Conservation (phyloP, 2,888 invertebrate species). For the Chrysina gloriosa region DNA sequence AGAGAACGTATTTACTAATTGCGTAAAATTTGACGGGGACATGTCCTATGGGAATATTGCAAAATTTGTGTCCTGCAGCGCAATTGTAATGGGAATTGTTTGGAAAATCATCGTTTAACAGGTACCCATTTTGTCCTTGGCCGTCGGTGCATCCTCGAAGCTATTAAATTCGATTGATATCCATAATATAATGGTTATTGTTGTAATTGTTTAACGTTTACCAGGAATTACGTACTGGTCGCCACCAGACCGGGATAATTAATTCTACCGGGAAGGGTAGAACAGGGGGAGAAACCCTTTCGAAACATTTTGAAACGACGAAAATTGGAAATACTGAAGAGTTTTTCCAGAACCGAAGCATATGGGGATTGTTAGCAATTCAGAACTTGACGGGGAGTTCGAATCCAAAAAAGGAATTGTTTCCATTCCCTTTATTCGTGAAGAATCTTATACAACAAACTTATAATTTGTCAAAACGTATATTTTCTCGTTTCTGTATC, state of each 20-base stretch:
- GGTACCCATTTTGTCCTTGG: neutral
- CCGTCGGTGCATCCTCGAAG: neutral
- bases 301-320: neutral
- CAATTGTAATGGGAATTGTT: neutral
- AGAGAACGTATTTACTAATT: too few species aligned
- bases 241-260: neutral
- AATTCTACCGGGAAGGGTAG: neutral
- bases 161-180: slow-evolving; percentile 24
- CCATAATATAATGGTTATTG: neutral
- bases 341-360: too few species aligned
- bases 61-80: too few species aligned
- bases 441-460: too few species aligned
- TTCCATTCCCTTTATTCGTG: too few species aligned
- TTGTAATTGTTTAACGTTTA: slow-evolving; percentile 23
- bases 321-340: slow-evolving; percentile 15
- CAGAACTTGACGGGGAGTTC: too few species aligned
- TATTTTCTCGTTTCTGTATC: too few species aligned
- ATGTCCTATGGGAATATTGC: too few species aligned
- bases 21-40: too few species aligned
- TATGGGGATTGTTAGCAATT: too few species aligned
- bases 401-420: too few species aligned
- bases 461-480: too few species aligned
- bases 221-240: neutral
- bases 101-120: slow-evolving; percentile 5
- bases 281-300: slow-evolving; percentile 10